Evolutionary conservation across 2,888 invertebrate genomes (phyloP).

Genomic region (Heliconius sara): DNA sequence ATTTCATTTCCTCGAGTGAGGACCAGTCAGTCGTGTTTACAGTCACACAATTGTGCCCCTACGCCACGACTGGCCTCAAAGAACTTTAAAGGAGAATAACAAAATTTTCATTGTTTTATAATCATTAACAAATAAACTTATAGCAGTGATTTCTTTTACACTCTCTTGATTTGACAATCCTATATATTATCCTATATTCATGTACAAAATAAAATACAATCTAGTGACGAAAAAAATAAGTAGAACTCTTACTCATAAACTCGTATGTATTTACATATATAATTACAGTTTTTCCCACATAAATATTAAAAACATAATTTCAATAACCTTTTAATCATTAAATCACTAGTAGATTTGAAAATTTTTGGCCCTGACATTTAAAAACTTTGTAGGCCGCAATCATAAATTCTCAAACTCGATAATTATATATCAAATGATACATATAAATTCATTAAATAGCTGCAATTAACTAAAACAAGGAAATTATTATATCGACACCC

Average conservation of each 20-base stretch:
- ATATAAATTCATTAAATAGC: background rate
- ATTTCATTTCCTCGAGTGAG: too few species aligned
- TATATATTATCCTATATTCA: too few species aligned
- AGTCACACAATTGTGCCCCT: too few species aligned
- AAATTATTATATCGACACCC: background rate
- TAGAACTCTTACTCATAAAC: background rate
- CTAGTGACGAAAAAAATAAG: background rate
- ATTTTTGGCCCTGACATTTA: conserved; percentile 8
- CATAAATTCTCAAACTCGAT: background rate
- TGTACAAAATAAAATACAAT: too few species aligned
- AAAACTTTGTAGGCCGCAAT: background rate
- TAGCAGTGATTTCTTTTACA: too few species aligned
- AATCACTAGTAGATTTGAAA: background rate
- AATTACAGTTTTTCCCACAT: background rate
- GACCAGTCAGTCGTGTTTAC: too few species aligned
- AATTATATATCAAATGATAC: background rate
- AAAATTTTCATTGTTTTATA: too few species aligned
- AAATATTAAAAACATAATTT: background rate
- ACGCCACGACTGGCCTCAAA: too few species aligned
- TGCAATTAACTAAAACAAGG: background rate
- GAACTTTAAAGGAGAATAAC: too few species aligned
- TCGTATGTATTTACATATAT: background rate
- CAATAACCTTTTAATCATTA: background rate
- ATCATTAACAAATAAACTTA: too few species aligned
- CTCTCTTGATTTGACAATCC: too few species aligned